Percentiles rank a stretch among this genome's conserved stretches.
phyloP scores from a whole-genome alignment of 2,888 invertebrate genomes.

The Megaustenia siamemsis region DNA sequence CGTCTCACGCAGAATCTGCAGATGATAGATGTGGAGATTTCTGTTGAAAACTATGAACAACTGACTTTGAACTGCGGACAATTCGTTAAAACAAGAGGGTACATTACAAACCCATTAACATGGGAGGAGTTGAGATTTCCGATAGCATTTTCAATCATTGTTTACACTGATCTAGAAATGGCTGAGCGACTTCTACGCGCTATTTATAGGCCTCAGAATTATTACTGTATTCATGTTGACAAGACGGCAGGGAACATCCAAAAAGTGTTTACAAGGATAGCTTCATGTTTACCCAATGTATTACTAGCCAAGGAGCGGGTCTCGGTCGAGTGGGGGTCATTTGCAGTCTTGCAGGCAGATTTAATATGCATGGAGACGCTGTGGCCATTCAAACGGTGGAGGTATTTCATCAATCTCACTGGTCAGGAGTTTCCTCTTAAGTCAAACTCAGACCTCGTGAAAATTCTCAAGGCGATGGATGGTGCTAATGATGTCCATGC shows the following conservation, averaged over 20 bases:
- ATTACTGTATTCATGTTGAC: slow-evolving; percentile 49
- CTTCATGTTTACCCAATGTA: slow-evolving; percentile 37
- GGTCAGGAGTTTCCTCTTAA: slow-evolving; percentile 77
- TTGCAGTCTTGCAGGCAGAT: slow-evolving; percentile 41
- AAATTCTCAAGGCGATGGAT: slow-evolving; percentile 68
- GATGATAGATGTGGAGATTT: background rate
- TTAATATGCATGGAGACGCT: slow-evolving; percentile 42
- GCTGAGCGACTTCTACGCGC: slow-evolving; percentile 40
- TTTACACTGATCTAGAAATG: slow-evolving; percentile 45
- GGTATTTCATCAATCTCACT: slow-evolving; percentile 74
- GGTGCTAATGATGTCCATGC: slow-evolving; percentile 73
- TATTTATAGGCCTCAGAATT: slow-evolving; percentile 48
- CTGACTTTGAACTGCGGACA: slow-evolving; percentile 13
- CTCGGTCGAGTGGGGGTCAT: slow-evolving; percentile 37
- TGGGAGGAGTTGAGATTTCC: slow-evolving; percentile 38
- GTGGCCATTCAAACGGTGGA: slow-evolving; percentile 42
- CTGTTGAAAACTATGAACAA: background rate
- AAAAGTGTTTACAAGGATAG: slow-evolving; percentile 9
- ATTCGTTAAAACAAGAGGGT: slow-evolving; percentile 23
- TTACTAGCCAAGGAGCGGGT: slow-evolving; percentile 1
- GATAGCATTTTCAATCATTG: slow-evolving; percentile 42
- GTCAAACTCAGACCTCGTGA: slow-evolving; percentile 74
- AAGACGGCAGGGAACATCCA: slow-evolving; percentile 8
- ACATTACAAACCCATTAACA: slow-evolving; percentile 37
- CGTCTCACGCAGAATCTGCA: slow-evolving; percentile 11